phyloP scores from a whole-genome alignment of 1,140 invertebrate species.

The Heliconius himera region DNA sequence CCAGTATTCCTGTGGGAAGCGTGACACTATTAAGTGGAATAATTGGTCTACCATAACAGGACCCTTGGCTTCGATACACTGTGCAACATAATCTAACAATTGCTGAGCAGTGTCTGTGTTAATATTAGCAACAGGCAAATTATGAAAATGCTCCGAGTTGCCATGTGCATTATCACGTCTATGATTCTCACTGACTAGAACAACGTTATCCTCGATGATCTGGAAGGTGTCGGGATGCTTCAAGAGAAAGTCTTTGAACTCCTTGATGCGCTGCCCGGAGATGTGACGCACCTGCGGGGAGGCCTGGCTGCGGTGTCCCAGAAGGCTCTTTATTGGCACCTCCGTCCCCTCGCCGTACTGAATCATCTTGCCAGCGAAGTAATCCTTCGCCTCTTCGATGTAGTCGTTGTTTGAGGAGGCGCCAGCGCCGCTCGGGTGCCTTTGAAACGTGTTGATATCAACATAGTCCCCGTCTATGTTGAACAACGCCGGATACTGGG shows the following conservation, averaged over 20 bases:
- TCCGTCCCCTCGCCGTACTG: conserved; percentile 95
- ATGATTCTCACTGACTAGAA: conserved; percentile 83
- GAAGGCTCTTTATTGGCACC: conserved; percentile 95
- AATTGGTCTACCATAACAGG: conserved; percentile 92
- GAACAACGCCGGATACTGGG: conserved; percentile 96
- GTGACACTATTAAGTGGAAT: conserved; percentile 90
- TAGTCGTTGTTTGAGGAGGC: conserved; percentile 89
- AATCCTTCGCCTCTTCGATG: conserved; percentile 95
- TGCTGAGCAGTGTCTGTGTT: conserved; percentile 90
- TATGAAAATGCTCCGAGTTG: conserved; percentile 83
- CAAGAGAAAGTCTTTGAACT: conserved; percentile 95
- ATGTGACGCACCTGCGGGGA: conserved; percentile 97
- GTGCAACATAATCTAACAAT: conserved; percentile 89
- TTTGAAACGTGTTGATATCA: conserved; percentile 90
- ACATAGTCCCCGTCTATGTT: conserved; percentile 95
- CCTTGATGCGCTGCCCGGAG: conserved; percentile 95
- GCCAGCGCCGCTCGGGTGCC: conserved; percentile 77
- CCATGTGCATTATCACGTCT: conserved; percentile 81
- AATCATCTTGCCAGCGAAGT: conserved; percentile 94
- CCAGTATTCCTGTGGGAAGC: conserved; percentile 90
- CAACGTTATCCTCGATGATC: conserved; percentile 92
- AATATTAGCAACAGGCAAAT: conserved; percentile 88
- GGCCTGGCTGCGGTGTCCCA: conserved; percentile 96
- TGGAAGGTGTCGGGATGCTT: conserved; percentile 94
- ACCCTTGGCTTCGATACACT: conserved; percentile 89